phyloP scores from a whole-genome alignment of 2,888 invertebrate species.

The Agonopterix alstromeriana region DNA sequence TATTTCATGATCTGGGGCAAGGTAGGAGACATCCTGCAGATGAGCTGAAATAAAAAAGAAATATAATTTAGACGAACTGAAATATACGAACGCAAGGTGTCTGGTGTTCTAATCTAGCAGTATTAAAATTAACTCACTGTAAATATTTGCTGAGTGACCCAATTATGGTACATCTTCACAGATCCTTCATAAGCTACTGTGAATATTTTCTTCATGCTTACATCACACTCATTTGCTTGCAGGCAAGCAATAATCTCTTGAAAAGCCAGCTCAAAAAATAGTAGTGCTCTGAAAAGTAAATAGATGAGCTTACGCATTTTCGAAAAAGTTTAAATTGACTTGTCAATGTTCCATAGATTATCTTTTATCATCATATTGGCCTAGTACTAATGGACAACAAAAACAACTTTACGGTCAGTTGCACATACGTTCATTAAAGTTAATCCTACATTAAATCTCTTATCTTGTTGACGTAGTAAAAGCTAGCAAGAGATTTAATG shows the following conservation, averaged over 20 bases:
- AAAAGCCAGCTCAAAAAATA: slow-evolving; percentile 79
- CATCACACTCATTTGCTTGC: slow-evolving; percentile 55
- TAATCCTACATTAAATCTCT: too few relatives aligned
- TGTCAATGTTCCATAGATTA: too few relatives aligned
- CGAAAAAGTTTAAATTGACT: too few relatives aligned
- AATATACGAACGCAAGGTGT: too few relatives aligned
- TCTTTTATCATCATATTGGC: too few relatives aligned
- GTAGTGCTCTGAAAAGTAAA: slow-evolving; percentile 71
- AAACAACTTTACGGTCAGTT: too few relatives aligned
- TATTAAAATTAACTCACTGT: slow-evolving; percentile 66
- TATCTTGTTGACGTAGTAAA: too few relatives aligned
- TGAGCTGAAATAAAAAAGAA: slow-evolving; percentile 56
- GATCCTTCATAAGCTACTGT: slow-evolving; percentile 82
- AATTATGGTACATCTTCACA: slow-evolving; percentile 84
- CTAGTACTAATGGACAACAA: too few relatives aligned
- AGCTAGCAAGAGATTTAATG: too few relatives aligned
- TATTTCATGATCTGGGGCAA: slow-evolving; percentile 73
- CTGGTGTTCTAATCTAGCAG: too few relatives aligned
- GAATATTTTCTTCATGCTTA: slow-evolving; percentile 79
- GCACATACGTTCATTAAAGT: too few relatives aligned
- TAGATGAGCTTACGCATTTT: not conserved
- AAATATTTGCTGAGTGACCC: slow-evolving; percentile 85
- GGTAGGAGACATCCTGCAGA: slow-evolving; percentile 80
- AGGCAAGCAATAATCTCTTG: slow-evolving; percentile 71
- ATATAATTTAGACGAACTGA: not conserved